Evolutionary conservation across 2,797 vertebrate species (phyloP).

Genomic region (Neomorphus geoffroyi): DNA sequence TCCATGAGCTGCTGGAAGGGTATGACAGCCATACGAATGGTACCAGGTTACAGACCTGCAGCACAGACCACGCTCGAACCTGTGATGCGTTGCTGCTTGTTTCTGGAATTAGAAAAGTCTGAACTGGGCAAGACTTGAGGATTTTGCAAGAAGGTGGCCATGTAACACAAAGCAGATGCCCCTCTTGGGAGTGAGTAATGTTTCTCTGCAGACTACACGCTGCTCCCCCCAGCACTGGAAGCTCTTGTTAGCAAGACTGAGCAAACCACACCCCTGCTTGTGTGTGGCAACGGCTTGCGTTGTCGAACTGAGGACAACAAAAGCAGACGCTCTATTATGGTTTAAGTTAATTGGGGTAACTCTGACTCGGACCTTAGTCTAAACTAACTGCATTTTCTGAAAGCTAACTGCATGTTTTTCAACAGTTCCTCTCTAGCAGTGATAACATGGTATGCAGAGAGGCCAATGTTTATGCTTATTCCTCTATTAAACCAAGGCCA

Average conservation of each 20-base stretch:
- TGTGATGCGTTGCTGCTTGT: not conserved
- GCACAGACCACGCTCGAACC: not conserved
- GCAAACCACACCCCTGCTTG: not conserved
- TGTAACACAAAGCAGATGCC: not conserved
- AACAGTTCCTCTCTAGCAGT: too few species aligned
- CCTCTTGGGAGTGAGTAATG: not conserved
- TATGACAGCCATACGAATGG: fast-evolving
- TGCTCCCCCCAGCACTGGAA: not conserved
- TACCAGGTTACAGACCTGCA: not conserved
- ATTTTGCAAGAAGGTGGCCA: not conserved
- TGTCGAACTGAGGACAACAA: not conserved
- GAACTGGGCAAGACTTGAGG: not conserved
- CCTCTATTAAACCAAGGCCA: too few species aligned
- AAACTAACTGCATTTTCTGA: too few species aligned
- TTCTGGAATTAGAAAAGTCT: not conserved
- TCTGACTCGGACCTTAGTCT: too few species aligned
- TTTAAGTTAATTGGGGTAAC: too few species aligned
- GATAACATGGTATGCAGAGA: too few species aligned
- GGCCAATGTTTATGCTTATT: too few species aligned
- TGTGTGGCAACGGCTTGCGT: not conserved
- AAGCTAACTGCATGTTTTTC: too few species aligned
- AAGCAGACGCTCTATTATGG: not conserved
- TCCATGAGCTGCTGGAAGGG: not conserved
- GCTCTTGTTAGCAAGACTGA: not conserved
- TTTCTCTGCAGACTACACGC: not conserved